A percentile compares a stretch with the other conserved stretches of the same genome.
Conservation (phyloP, 2,113 vertebrate species). For the Pagrus major region DNA sequence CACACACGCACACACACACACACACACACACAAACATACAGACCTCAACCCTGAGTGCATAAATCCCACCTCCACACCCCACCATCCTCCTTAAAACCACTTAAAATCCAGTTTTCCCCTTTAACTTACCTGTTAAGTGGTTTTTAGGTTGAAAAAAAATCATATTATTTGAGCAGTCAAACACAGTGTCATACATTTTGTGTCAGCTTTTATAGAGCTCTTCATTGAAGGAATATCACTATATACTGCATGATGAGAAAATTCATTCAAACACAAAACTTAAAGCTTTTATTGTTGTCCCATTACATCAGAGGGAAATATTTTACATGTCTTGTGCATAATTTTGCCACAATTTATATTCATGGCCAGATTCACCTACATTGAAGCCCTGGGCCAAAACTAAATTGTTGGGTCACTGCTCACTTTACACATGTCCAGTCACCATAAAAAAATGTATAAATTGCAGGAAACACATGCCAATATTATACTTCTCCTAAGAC, state of each 20-base stretch:
- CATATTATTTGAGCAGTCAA: background rate
- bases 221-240: background rate
- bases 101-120: constrained; percentile 4
- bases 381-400: too few species aligned
- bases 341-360: too few species aligned
- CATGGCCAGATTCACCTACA: too few species aligned
- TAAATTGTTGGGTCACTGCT: too few species aligned
- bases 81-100: constrained; percentile 11
- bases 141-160: constrained; percentile 1
- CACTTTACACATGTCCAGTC: too few species aligned
- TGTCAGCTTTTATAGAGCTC: background rate
- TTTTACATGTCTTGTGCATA: too few species aligned
- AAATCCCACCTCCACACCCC: constrained; percentile 17
- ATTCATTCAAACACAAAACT: background rate
- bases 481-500: background rate
- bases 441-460: background rate
- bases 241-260: background rate
- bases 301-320: background rate
- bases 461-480: background rate
- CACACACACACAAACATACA: constrained; percentile 13
- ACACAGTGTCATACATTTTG: background rate
- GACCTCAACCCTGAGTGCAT: background rate
- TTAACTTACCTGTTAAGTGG: constrained; percentile 25
- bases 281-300: background rate
- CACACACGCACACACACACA: constrained; percentile 27